These are phyloP conservation scores for Urophycis tenuis DNA, from an alignment of 2,797 vertebrate species.

Conservation along the genomic window DNA sequence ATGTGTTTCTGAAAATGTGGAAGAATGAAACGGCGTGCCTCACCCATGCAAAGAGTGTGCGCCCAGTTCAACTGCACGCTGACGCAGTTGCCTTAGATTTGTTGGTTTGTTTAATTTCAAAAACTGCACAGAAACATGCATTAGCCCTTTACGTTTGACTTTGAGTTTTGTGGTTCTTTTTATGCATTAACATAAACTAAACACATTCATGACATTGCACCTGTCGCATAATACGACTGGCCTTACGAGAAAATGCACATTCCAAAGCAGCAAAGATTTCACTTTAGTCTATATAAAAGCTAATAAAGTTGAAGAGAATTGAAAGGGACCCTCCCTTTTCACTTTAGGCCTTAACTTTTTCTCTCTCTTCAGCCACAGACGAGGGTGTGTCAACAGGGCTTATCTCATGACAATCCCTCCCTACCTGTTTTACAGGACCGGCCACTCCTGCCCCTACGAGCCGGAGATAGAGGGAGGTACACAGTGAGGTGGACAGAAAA, in stretches of 20 bases:
- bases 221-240: not conserved
- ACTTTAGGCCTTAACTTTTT: not conserved
- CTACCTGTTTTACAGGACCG: conserved; percentile 71
- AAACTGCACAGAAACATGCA: not conserved
- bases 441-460: conserved; percentile 51
- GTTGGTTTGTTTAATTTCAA: not conserved
- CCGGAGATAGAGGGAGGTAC: conserved; percentile 27
- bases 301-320: conserved; percentile 12
- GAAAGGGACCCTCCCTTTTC: not conserved
- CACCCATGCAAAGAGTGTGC: too few species aligned
- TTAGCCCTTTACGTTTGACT: not conserved
- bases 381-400: conserved; percentile 60
- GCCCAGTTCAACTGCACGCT: too few species aligned
- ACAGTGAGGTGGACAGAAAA: conserved; percentile 34
- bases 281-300: conserved; percentile 13
- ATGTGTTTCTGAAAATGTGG: conserved; percentile 58
- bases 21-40: conserved; percentile 33
- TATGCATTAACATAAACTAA: not conserved
- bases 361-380: conserved; percentile 19
- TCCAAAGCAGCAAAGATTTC: not conserved
- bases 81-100: too few species aligned
- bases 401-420: conserved; percentile 60
- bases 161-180: not conserved
- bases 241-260: not conserved
- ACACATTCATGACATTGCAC: not conserved